phyloP scores from a whole-genome alignment of 2,113 vertebrate species.

The Micronisus gabar region DNA sequence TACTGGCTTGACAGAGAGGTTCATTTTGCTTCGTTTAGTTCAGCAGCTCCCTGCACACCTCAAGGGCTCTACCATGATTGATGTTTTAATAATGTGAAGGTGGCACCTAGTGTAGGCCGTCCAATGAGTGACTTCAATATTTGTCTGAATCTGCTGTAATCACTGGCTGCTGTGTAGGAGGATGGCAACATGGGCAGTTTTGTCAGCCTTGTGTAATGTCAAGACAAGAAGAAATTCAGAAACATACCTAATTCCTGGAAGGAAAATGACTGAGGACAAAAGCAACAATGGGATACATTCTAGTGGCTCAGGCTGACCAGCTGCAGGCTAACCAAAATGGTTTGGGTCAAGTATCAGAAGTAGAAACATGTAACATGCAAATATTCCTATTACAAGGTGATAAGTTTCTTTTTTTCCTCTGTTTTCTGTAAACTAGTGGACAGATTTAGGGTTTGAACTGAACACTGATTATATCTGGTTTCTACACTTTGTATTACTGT shows the following conservation, averaged over 20 bases:
- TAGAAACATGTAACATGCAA: background rate
- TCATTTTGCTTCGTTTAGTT: background rate
- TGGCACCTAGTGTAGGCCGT: background rate
- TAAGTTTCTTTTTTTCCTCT: background rate
- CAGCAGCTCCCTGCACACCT: background rate
- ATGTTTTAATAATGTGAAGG: conserved; percentile 2
- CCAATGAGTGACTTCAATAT: background rate
- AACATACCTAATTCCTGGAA: background rate
- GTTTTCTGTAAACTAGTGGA: background rate
- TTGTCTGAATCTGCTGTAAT: background rate
- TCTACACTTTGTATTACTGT: background rate
- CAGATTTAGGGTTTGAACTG: background rate
- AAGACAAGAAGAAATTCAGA: background rate
- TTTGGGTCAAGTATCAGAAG: background rate
- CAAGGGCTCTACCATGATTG: background rate
- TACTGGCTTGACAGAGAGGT: background rate
- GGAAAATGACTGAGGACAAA: background rate
- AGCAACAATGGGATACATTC: background rate
- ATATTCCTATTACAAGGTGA: background rate
- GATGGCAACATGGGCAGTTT: background rate
- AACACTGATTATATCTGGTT: background rate
- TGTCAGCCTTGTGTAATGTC: background rate
- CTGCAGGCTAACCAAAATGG: background rate
- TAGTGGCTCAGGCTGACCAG: background rate
- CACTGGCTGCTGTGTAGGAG: background rate